Evolutionary conservation across 2,888 invertebrate species (phyloP).

Genomic region (Erynnis tages): DNA sequence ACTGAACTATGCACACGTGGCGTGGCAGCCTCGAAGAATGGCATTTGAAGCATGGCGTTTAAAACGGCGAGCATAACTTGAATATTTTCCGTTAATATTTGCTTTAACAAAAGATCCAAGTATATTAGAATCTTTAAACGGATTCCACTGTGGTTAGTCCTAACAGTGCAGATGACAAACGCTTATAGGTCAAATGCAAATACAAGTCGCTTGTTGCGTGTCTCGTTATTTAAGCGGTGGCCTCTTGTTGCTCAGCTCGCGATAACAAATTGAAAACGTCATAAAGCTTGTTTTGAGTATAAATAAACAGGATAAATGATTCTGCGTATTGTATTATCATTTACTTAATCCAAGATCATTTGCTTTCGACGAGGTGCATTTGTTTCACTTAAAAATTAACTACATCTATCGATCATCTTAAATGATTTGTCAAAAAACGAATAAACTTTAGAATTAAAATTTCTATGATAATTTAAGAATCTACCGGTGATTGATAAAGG

Average conservation of each 20-base stretch:
- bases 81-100: slow-evolving; percentile 23
- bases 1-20: slow-evolving; percentile 34
- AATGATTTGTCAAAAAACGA: neutral
- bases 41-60: slow-evolving; percentile 23
- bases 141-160: slow-evolving; percentile 34
- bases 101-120: slow-evolving; percentile 9
- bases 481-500: slow-evolving; percentile 18
- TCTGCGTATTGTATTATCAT: slow-evolving; percentile 50
- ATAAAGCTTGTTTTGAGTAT: slow-evolving; percentile 69
- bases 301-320: slow-evolving; percentile 68
- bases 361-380: slow-evolving; percentile 48
- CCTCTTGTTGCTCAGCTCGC: slow-evolving; percentile 55
- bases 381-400: neutral
- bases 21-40: slow-evolving; percentile 29
- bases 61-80: slow-evolving; percentile 19
- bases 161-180: slow-evolving; percentile 50
- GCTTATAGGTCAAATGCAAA: slow-evolving; percentile 75
- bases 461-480: neutral
- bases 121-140: slow-evolving; percentile 28
- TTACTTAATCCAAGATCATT: slow-evolving; percentile 45
- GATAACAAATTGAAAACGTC: slow-evolving; percentile 69
- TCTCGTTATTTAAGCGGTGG: slow-evolving; percentile 52
- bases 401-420: neutral
- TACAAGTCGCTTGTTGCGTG: slow-evolving; percentile 71
- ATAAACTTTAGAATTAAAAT: no score